Percentiles rank a stretch among this genome's conserved stretches.
These are phyloP conservation scores for Leiothrix lutea DNA, from an alignment of 2,113 vertebrate genomes.

Conservation along the genomic window DNA sequence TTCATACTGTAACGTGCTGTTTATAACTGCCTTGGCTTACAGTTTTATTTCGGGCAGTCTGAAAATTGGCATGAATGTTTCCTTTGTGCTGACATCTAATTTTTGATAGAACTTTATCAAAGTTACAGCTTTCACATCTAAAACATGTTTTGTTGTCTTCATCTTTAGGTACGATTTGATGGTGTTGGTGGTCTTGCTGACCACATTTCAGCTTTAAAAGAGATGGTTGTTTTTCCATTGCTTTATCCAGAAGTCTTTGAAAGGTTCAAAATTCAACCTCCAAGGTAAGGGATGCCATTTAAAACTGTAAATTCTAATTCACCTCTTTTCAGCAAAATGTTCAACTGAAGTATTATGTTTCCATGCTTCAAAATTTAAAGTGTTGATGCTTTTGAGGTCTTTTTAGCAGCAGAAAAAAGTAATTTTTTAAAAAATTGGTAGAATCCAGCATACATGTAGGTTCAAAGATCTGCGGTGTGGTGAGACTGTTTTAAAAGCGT, in stretches of 20 bases:
- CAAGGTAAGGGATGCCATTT: slow-evolving; percentile 77
- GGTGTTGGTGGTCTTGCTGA: slow-evolving; percentile 86
- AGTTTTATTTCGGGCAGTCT: background rate
- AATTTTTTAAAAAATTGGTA: background rate
- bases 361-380: background rate
- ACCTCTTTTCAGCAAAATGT: background rate
- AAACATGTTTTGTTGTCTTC: background rate
- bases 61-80: background rate
- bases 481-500: background rate
- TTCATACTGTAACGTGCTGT: background rate
- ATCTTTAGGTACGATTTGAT: slow-evolving; percentile 85
- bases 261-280: slow-evolving; percentile 93
- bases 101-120: background rate
- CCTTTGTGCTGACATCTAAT: background rate
- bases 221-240: slow-evolving; percentile 95
- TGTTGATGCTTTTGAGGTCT: fast-evolving
- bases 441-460: background rate
- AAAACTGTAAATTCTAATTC: background rate
- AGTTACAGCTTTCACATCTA: background rate
- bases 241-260: slow-evolving; percentile 98
- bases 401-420: background rate
- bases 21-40: background rate
- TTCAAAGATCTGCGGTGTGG: background rate
- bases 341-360: background rate
- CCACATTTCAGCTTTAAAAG: slow-evolving; percentile 91